A percentile compares a stretch with the other conserved stretches of the same genome.
Evolutionary conservation across 2,797 vertebrate genomes (phyloP).

Genomic region (Momotus momota): DNA sequence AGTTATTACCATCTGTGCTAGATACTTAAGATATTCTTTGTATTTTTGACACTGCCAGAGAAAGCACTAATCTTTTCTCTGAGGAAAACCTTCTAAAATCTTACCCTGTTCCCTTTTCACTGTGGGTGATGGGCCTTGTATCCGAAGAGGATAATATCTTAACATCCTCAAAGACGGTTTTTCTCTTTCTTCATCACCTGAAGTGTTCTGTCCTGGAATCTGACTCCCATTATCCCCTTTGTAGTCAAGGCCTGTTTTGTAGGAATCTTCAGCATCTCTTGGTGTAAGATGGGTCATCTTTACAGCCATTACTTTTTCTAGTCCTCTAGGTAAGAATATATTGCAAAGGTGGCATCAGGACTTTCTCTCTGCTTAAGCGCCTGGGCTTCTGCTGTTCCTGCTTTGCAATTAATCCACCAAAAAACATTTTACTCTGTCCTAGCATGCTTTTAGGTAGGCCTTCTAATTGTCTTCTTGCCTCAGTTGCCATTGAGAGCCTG

Average conservation of each 20-base stretch:
- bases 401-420: constrained; percentile 75
- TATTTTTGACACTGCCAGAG: not conserved
- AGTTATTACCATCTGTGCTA: constrained; percentile 27
- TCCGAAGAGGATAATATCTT: constrained; percentile 48
- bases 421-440: constrained; percentile 43
- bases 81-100: constrained; percentile 66
- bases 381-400: constrained; percentile 68
- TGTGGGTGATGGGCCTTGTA: constrained; percentile 78
- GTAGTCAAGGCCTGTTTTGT: constrained; percentile 61
- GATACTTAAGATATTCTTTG: not conserved
- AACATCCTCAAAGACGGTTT: constrained; percentile 53
- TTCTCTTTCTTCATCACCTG: constrained; percentile 66
- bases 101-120: constrained; percentile 54
- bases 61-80: constrained; percentile 65
- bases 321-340: constrained; percentile 20
- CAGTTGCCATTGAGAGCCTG: constrained; percentile 51
- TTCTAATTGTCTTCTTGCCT: constrained; percentile 64
- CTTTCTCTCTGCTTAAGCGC: constrained; percentile 60
- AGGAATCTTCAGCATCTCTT: constrained; percentile 64
- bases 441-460: constrained; percentile 71
- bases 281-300: constrained; percentile 63
- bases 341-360: constrained; percentile 54
- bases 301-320: constrained; percentile 21
- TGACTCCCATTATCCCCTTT: constrained; percentile 45
- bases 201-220: constrained; percentile 66